Percentiles rank a stretch among this genome's conserved stretches.
Conservation (phyloP, 2,888 invertebrate species). For the Acleris holmiana region DNA sequence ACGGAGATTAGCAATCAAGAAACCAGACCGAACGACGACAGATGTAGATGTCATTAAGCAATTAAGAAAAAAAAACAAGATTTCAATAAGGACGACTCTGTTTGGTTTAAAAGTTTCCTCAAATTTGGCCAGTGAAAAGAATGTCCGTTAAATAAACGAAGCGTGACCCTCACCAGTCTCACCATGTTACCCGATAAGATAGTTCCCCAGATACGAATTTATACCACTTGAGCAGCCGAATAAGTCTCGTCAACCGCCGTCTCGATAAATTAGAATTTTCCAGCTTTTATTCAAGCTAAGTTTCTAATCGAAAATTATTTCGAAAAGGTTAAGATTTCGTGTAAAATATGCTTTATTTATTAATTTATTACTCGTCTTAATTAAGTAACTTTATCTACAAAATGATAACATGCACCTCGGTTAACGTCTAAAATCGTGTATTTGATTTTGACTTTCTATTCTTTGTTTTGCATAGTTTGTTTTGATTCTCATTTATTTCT, state of each 20-base stretch:
- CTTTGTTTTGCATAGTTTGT: constrained; percentile 1
- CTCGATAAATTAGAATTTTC: not conserved
- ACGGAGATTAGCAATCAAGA: no score
- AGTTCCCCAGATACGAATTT: constrained; percentile 1
- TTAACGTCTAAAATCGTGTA: not conserved
- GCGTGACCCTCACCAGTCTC: constrained; percentile 24
- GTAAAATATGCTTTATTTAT: no score
- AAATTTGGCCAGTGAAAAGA: not conserved
- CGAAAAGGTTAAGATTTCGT: no score
- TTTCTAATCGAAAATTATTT: no score
- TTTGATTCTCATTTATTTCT: not conserved
- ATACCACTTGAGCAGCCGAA: constrained; percentile 21
- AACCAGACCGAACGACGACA: no score
- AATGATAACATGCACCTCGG: not conserved
- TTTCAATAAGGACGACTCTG: not conserved
- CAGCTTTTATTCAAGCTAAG: not conserved
- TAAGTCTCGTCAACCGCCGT: not conserved
- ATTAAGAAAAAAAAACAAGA: not conserved
- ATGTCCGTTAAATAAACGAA: constrained; percentile 7
- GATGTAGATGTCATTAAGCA: no score
- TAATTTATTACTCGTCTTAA: not conserved
- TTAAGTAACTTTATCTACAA: constrained; percentile 6
- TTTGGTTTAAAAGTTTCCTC: not conserved
- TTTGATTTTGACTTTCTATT: not conserved
- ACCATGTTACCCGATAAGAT: constrained; percentile 25